phyloP scores from a whole-genome alignment of 2,113 vertebrate genomes.

The Coptodon rendalli region DNA sequence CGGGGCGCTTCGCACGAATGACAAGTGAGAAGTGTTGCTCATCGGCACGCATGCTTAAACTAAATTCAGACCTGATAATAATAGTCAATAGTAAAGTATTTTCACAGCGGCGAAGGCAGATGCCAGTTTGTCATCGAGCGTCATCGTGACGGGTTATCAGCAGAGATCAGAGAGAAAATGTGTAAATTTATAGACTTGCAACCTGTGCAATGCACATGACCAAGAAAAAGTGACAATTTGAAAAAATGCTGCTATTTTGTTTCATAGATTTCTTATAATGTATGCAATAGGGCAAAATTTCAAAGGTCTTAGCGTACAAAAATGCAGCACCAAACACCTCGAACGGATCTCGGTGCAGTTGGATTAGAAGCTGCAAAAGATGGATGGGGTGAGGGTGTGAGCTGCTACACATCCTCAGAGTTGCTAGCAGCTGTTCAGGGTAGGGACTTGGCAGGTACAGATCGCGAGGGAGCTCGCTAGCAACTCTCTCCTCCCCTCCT shows the following conservation, averaged over 20 bases:
- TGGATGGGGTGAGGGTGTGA: slow-evolving; percentile 33
- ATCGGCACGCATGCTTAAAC: not conserved
- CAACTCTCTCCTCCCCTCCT: slow-evolving; percentile 41
- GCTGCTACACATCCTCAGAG: slow-evolving; percentile 42
- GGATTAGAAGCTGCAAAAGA: slow-evolving; percentile 41
- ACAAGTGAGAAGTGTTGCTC: slow-evolving; percentile 2
- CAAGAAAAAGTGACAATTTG: not conserved
- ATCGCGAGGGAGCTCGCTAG: slow-evolving; percentile 59
- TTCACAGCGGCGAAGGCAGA: not conserved
- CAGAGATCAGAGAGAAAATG: not conserved
- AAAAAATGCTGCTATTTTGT: not conserved
- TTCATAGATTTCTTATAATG: not conserved
- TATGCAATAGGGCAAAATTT: not conserved
- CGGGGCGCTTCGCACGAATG: not conserved
- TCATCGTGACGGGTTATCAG: not conserved
- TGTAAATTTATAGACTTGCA: not conserved
- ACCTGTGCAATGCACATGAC: not conserved
- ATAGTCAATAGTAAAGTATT: not conserved
- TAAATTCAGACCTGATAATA: not conserved
- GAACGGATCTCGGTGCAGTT: not conserved
- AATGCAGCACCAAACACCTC: slow-evolving; percentile 23
- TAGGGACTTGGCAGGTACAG: slow-evolving; percentile 67
- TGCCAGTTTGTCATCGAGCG: not conserved
- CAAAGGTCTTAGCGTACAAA: not conserved
- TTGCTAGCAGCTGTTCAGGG: slow-evolving; percentile 67